These are phyloP conservation scores for Drosophila paranaensis DNA, from an alignment of 2,888 invertebrate genomes.

Conservation along the genomic window DNA sequence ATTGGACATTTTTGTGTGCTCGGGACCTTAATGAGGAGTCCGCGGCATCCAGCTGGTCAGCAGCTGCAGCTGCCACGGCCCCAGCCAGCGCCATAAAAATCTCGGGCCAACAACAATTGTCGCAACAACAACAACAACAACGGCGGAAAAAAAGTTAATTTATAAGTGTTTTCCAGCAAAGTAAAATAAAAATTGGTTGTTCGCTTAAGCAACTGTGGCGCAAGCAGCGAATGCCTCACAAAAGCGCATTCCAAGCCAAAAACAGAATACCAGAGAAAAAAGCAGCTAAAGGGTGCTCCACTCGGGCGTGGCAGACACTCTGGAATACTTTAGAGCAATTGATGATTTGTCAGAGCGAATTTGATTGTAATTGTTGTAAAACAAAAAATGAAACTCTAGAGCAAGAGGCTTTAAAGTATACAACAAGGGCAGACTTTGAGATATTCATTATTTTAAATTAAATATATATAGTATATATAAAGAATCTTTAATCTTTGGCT, in stretches of 20 bases:
- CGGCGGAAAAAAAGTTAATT: conserved; percentile 41
- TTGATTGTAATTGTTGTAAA: not conserved
- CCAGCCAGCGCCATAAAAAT: conserved; percentile 29
- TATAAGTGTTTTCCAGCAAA: conserved; percentile 40
- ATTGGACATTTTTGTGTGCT: conserved; percentile 69
- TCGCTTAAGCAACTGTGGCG: conserved; percentile 33
- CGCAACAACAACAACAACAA: conserved; percentile 15
- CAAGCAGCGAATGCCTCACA: conserved; percentile 11
- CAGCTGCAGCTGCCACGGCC: conserved; percentile 37
- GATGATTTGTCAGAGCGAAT: not conserved
- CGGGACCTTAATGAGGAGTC: conserved; percentile 48
- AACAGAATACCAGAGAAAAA: conserved; percentile 9
- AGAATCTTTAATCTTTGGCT: too few species aligned
- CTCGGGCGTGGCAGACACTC: not conserved
- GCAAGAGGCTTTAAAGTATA: too few species aligned
- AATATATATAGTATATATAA: too few species aligned
- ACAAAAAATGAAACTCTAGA: too few species aligned
- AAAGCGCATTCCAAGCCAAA: conserved; percentile 6
- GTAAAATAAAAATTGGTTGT: conserved; percentile 18
- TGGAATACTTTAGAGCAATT: not conserved
- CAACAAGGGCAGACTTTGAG: too few species aligned
- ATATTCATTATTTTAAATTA: too few species aligned
- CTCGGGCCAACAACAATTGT: conserved; percentile 41
- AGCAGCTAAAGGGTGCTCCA: not conserved
- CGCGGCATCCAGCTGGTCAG: conserved; percentile 45